Evolutionary conservation across 2,113 vertebrate species (phyloP).

Genomic region (Litocranius walleri): DNA sequence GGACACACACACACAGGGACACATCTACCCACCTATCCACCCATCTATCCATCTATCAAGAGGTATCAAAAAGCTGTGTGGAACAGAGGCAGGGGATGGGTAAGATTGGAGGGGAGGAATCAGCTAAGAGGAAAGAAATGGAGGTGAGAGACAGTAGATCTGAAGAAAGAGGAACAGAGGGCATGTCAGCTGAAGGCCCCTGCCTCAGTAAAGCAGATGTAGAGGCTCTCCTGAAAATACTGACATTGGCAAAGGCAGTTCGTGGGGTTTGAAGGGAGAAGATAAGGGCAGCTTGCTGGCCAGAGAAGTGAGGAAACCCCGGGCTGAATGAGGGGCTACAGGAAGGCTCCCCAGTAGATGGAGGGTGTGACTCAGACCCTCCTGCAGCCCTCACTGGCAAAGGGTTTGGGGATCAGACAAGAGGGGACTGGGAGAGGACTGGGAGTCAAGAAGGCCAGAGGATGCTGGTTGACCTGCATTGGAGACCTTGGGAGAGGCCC

Average conservation of each 20-base stretch:
- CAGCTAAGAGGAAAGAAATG: background rate
- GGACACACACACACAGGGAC: background rate
- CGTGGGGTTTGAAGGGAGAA: background rate
- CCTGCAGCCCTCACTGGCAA: background rate
- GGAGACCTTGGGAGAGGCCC: background rate
- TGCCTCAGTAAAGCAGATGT: background rate
- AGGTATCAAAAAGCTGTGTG: background rate
- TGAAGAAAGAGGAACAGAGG: background rate
- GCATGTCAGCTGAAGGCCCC: background rate
- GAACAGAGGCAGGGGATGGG: background rate
- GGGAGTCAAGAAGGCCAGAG: background rate
- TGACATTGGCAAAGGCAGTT: background rate
- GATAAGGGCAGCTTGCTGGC: background rate
- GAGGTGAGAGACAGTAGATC: background rate
- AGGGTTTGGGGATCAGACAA: background rate
- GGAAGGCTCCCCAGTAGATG: background rate
- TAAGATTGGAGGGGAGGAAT: background rate
- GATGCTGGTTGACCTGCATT: background rate
- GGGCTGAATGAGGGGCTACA: background rate
- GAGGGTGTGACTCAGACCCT: background rate
- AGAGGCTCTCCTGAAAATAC: background rate
- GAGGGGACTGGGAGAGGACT: background rate
- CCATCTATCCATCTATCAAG: background rate
- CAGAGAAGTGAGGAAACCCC: background rate
- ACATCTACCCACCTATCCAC: background rate